Evolutionary conservation across 1,140 invertebrate genomes (phyloP).

Genomic region (Ips typographus): DNA sequence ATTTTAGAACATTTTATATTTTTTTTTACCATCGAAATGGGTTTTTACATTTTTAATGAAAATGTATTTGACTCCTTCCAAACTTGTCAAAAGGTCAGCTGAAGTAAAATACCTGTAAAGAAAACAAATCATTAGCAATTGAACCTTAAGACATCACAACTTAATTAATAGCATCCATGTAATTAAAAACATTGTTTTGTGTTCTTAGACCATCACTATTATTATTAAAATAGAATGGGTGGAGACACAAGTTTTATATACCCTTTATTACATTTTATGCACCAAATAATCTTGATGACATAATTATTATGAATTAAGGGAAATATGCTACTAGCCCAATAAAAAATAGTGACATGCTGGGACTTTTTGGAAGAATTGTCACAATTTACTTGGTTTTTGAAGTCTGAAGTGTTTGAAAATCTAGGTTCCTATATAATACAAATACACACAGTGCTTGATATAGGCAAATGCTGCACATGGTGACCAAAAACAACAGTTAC

Average conservation of each 20-base stretch:
- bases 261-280: conserved; percentile 9
- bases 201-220: conserved; percentile 35
- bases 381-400: no score
- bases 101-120: conserved; percentile 36
- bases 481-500: no score
- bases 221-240: conserved; percentile 27
- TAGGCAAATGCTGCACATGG: no score
- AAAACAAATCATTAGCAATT: conserved; percentile 21
- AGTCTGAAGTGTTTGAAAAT: no score
- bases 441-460: no score
- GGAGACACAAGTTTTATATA: conserved; percentile 36
- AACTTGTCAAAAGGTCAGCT: conserved; percentile 12
- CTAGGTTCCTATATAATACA: no score
- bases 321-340: no score
- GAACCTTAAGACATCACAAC: background rate
- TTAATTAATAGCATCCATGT: background rate
- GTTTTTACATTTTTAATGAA: conserved; percentile 30
- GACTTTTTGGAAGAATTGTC: no score
- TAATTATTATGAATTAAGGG: background rate
- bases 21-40: conserved; percentile 13
- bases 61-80: conserved; percentile 30
- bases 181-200: conserved; percentile 29
- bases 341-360: no score
- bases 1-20: conserved; percentile 16
- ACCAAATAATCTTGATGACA: background rate